Evolutionary conservation across 2,797 vertebrate species (phyloP), one percentile per base, ranked within the genome.

Genomic region (Octomys mimax): DNA sequence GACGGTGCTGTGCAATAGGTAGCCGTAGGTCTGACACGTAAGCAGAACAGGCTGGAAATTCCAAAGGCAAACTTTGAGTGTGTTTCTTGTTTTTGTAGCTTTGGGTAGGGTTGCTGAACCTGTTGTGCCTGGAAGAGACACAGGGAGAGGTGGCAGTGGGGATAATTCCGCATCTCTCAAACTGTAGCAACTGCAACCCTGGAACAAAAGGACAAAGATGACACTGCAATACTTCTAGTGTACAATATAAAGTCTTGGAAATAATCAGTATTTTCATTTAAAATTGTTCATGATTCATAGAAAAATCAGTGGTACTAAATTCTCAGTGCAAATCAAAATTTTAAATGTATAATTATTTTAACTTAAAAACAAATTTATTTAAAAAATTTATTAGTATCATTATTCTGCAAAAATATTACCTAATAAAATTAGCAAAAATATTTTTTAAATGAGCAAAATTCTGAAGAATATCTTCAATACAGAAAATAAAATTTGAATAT

Each of bases 331-430:
- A 91, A 94, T 68, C 13, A 71, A 68, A 84, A 59, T 6, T 57
- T 66, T 21, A 36, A 80, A 61, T 7, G 3, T 52, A 42, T 19
- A 87, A 70, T 19, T 12, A 52, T 68, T 62, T 71, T 81, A 52
- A 92, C 86, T 7, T 90, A 94, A 87, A 87, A 70, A 46, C 10
- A 85, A 86, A 92, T 90, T 42, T 73, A 42, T 75, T 59, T 52
- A 75, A 75, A 93, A 89, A 75, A 24, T 64, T 7, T 79, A 26
- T 28, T 80, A 66, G 73, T 59, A 6, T 7, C 82, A 39, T 70
- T 68, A 46, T 73, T 91, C 22, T 80, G 11, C 92, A 59, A 87
- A 92, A 87, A 70, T 80, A 39, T 62, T 59, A 57, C 6, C 52
- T 71, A 6, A 42, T 80, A 66, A 90, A 79, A 82, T 57, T 61